A percentile compares a stretch with the other conserved stretches of the same genome.
phyloP scores from a whole-genome alignment of 2,888 invertebrate species.

The Acanthosepion pharaonis region DNA sequence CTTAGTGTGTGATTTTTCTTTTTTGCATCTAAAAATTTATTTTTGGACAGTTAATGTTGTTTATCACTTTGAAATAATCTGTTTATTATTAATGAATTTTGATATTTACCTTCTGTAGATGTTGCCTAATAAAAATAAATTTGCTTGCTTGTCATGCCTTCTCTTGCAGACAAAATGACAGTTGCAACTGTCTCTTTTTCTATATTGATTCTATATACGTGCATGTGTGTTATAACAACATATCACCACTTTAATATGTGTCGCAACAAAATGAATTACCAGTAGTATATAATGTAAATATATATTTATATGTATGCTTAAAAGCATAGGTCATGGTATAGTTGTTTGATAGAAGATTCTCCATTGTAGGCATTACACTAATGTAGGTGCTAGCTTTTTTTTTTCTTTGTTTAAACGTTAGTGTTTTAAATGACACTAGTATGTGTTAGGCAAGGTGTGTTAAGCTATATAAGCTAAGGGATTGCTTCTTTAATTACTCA shows the following conservation, averaged over 20 bases:
- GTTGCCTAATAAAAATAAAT: not conserved
- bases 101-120: not conserved
- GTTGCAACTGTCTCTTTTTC: not conserved
- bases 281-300: not conserved
- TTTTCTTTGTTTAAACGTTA: not conserved
- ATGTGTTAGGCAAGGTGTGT: no score
- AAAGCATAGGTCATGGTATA: not conserved
- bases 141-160: not conserved
- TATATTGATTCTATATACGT: not conserved
- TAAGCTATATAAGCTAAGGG: not conserved
- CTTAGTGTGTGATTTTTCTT: no score
- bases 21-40: no score
- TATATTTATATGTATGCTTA: not conserved
- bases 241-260: not conserved
- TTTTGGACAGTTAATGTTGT: not conserved
- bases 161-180: not conserved
- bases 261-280: not conserved
- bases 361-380: no score
- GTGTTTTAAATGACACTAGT: not conserved
- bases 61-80: not conserved
- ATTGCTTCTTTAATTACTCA: not conserved
- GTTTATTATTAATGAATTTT: not conserved
- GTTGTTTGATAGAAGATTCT: no score
- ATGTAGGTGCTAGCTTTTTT: not conserved
- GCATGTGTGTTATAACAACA: not conserved